Conservation (phyloP, 2,113 vertebrate genomes). For the Loxodonta africana region DNA sequence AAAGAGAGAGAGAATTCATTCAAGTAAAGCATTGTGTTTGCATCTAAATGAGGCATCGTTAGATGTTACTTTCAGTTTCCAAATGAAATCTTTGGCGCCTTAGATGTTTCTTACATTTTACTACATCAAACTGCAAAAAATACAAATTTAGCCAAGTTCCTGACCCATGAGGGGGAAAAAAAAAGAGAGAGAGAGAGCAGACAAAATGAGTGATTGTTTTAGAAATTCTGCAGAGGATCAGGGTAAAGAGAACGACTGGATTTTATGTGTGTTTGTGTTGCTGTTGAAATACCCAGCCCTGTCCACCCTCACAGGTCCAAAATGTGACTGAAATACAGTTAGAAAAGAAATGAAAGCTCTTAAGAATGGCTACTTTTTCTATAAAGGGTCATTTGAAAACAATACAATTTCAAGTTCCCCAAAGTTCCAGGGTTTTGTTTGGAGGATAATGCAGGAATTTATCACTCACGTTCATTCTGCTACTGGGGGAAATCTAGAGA, state of each 20-base stretch:
- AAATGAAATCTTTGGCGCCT: constrained; percentile 80
- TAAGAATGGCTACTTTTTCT: constrained; percentile 10
- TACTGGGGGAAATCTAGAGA: constrained; percentile 66
- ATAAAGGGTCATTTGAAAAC: constrained; percentile 66
- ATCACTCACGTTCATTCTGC: constrained; percentile 63
- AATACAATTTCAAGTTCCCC: constrained; percentile 34
- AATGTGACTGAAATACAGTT: constrained; percentile 40
- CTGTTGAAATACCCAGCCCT: background rate
- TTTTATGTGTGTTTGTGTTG: constrained; percentile 38
- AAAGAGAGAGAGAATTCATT: constrained; percentile 20
- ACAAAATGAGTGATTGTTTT: constrained; percentile 31
- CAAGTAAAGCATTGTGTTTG: constrained; percentile 49
- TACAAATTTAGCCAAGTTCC: constrained; percentile 72
- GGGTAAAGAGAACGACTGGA: constrained; percentile 41
- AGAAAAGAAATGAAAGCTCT: background rate
- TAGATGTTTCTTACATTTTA: constrained; percentile 17
- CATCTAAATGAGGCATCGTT: constrained; percentile 62
- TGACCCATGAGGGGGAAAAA: constrained; percentile 19
- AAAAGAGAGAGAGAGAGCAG: constrained; percentile 52
- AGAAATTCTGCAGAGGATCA: constrained; percentile 41
- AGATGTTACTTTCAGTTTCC: constrained; percentile 64
- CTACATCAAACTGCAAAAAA: constrained; percentile 44
- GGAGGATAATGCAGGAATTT: constrained; percentile 72
- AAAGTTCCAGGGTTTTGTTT: constrained; percentile 76
- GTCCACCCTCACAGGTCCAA: background rate